Base-by-base conservation (phyloP, 2,888 invertebrate genomes). In the Ophioninae sp. region DNA sequence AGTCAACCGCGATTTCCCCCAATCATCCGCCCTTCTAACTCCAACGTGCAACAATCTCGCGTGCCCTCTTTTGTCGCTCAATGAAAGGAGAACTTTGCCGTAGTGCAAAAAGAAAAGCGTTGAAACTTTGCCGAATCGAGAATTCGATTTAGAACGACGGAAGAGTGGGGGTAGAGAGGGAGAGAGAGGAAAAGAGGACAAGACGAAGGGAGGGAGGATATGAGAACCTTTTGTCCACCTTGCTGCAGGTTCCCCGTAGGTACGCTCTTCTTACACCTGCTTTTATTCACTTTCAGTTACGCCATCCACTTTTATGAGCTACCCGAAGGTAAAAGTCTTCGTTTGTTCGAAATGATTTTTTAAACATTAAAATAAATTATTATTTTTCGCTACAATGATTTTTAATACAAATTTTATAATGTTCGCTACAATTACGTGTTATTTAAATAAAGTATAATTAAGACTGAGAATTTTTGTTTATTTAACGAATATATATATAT, bases 191-290 rank as follows among this genome's bases (percentile, higher is more conserved):
- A 61, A 13, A 61, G 62, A 30, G 21, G n/a, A n/a, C n/a, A n/a
- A 62, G 23, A 30, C 23, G 13, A 30, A 30, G 62, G 13, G 30
- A 62, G 62, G 10, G 62, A 23, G 44, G 61, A 67, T 79, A 70
- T 79, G 65, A 67, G 56, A 61, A 78, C 20, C 61, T 41, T 87
- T 87, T 86, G 87, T 88, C 87, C 87, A 87, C 86, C 88, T 86
- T 88, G 87, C 85, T 79, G 81, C 83, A 81, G 50, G 68, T 62
- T 56, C 44, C 44, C 20, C 8, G 23, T 68, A 30, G 44, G 44
- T 44, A 44, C 0, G 1, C 62, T 69, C 57, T 57, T 23, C 64
- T 20, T 70, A 62, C 75, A 75, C 64, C 75, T 81, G 75, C 80
- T 7, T 64, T 70, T 59, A n/a, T 7, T 20, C 20, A 10, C 64